These are phyloP conservation scores for Cordilura impudica DNA, from an alignment of 2,888 invertebrate species.

Conservation along the genomic window DNA sequence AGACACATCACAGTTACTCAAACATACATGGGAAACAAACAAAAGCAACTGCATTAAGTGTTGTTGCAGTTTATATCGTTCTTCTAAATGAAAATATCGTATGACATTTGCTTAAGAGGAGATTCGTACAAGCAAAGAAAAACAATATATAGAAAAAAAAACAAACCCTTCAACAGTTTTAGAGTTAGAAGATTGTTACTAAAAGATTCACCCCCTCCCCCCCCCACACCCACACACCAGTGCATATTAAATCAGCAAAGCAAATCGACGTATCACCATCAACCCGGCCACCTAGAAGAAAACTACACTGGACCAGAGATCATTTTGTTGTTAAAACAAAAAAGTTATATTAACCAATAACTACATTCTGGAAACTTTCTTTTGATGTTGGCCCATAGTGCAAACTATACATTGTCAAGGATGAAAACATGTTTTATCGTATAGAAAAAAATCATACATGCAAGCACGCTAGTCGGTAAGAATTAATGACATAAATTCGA, in stretches of 20 bases:
- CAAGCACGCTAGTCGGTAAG: conserved; percentile 28
- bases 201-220: neutral
- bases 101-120: conserved; percentile 20
- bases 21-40: conserved; percentile 2
- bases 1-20: neutral
- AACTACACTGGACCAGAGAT: too few relatives aligned
- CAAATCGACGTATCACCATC: conserved; percentile 32
- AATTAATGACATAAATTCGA: conserved; percentile 12
- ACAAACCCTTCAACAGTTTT: neutral
- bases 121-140: neutral
- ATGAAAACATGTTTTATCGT: conserved; percentile 35
- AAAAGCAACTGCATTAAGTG: conserved; percentile 50
- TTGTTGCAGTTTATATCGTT: conserved; percentile 53
- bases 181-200: neutral
- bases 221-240: neutral
- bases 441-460: neutral
- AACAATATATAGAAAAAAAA: neutral
- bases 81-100: neutral
- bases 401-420: conserved; percentile 43
- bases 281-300: neutral
- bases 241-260: neutral
- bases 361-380: too few relatives aligned
- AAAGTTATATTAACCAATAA: neutral
- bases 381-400: neutral
- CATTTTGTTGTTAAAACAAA: neutral